A percentile compares a stretch with the other conserved stretches of the same genome.
phyloP scores from a whole-genome alignment of 2,113 vertebrate species.

The Lophius piscatorius region DNA sequence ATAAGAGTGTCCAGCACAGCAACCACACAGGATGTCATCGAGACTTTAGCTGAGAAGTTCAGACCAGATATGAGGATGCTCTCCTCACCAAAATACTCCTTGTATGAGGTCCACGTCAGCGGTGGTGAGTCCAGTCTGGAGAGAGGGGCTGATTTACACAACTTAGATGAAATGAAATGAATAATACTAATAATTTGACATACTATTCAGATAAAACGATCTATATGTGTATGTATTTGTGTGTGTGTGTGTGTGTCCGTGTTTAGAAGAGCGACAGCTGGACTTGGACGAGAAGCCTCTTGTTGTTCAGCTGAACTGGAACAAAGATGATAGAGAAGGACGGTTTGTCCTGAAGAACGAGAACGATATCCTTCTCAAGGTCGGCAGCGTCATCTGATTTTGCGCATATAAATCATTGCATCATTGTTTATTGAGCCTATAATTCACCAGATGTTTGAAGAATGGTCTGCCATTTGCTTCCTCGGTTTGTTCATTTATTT shows the following conservation, averaged over 20 bases:
- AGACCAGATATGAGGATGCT: slow-evolving; percentile 99
- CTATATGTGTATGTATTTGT: not conserved
- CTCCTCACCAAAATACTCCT: slow-evolving; percentile 94
- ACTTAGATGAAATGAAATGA: not conserved
- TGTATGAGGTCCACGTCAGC: slow-evolving; percentile 98
- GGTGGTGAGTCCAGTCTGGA: slow-evolving; percentile 86
- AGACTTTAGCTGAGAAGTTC: slow-evolving; percentile 98
- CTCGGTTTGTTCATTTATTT: not conserved
- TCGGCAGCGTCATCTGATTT: slow-evolving; percentile 25
- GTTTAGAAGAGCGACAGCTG: slow-evolving; percentile 97
- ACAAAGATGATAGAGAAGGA: slow-evolving; percentile 97
- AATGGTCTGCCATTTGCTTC: slow-evolving; percentile 6
- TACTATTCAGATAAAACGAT: not conserved
- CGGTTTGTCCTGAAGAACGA: slow-evolving; percentile 99
- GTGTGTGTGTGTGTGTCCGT: slow-evolving; percentile 21
- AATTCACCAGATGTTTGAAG: too few species aligned
- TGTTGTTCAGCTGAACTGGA: slow-evolving; percentile 98
- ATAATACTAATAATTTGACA: not conserved
- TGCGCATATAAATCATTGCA: too few species aligned
- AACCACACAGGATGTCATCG: slow-evolving; percentile 97
- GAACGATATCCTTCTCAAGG: slow-evolving; percentile 93
- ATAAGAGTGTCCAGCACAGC: slow-evolving; percentile 97
- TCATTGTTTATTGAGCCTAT: too few species aligned
- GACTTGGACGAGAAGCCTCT: slow-evolving; percentile 97
- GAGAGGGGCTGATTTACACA: not conserved